Percentiles rank a stretch among this genome's conserved stretches.
phyloP scores from a whole-genome alignment of 2,113 vertebrate genomes.

The Pterocles burchelli region DNA sequence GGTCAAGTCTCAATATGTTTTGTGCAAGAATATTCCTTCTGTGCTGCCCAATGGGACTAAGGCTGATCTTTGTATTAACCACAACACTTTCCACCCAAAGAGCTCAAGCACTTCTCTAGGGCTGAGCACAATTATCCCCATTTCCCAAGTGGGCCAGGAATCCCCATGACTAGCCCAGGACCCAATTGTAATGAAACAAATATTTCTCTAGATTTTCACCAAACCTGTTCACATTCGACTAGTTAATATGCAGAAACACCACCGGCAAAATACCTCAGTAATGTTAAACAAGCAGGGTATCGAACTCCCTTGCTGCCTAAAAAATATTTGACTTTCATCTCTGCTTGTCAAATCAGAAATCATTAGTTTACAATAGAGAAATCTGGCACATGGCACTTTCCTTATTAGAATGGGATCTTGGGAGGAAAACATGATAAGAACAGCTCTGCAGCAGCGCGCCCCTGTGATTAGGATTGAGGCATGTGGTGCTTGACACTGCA shows the following conservation, averaged over 20 bases:
- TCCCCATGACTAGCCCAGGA: neutral
- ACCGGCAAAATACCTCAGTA: neutral
- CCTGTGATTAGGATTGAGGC: neutral
- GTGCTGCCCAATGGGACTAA: neutral
- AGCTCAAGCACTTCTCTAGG: neutral
- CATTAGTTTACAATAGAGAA: neutral
- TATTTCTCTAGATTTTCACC: neutral
- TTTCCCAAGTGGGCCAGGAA: neutral
- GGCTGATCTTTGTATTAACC: neutral
- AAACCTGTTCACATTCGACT: neutral
- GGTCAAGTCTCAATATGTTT: neutral
- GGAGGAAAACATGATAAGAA: neutral
- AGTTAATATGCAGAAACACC: neutral
- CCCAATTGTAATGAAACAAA: neutral
- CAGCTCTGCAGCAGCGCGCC: neutral
- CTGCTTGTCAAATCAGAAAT: constrained; percentile 34
- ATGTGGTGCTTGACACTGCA: neutral
- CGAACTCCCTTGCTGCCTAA: neutral
- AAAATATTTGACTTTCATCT: constrained; percentile 8
- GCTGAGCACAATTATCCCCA: neutral
- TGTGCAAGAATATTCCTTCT: neutral
- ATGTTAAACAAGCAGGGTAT: neutral
- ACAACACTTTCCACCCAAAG: neutral
- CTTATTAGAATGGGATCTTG: neutral
- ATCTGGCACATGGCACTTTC: neutral